Conservation (phyloP, 2,888 invertebrate genomes). For the Falcaria lacertinaria region DNA sequence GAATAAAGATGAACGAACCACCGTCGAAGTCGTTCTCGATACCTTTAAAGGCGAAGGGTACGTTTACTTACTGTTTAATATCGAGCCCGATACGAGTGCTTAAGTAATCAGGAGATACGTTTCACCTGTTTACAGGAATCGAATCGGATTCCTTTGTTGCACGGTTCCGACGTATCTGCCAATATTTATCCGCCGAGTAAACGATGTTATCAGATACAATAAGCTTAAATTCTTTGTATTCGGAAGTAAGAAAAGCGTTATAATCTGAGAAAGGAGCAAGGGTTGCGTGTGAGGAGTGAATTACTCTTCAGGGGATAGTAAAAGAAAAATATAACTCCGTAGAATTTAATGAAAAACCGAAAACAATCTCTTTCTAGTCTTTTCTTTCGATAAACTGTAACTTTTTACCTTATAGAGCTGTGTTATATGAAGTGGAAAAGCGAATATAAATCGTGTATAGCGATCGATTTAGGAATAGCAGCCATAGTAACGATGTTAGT, state of each 20-base stretch:
- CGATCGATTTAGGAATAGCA: constrained; percentile 16
- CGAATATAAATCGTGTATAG: constrained; percentile 16
- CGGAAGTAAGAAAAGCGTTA: constrained; percentile 41
- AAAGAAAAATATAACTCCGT: constrained; percentile 53
- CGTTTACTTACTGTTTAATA: constrained; percentile 15
- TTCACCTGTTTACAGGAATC: background rate
- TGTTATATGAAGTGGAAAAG: background rate
- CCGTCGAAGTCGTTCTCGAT: constrained; percentile 38
- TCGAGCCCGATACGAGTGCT: constrained; percentile 1
- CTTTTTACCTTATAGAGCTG: background rate
- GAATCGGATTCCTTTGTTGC: background rate
- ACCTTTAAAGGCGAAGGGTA: constrained; percentile 31
- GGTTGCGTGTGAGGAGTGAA: constrained; percentile 48
- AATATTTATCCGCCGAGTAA: constrained; percentile 26
- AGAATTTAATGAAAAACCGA: constrained; percentile 52
- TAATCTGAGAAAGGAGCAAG: constrained; percentile 29
- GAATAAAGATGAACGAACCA: constrained; percentile 69
- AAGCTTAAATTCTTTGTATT: constrained; percentile 37
- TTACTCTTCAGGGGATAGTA: constrained; percentile 58
- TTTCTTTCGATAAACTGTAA: constrained; percentile 13
- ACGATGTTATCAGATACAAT: constrained; percentile 43
- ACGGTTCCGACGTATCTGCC: constrained; percentile 10
- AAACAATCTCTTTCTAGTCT: constrained; percentile 36
- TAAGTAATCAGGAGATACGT: background rate
- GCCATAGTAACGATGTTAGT: constrained; percentile 22